These are phyloP conservation scores for Nephrotoma appendiculata DNA, from an alignment of 2,888 invertebrate genomes.

Conservation along the genomic window DNA sequence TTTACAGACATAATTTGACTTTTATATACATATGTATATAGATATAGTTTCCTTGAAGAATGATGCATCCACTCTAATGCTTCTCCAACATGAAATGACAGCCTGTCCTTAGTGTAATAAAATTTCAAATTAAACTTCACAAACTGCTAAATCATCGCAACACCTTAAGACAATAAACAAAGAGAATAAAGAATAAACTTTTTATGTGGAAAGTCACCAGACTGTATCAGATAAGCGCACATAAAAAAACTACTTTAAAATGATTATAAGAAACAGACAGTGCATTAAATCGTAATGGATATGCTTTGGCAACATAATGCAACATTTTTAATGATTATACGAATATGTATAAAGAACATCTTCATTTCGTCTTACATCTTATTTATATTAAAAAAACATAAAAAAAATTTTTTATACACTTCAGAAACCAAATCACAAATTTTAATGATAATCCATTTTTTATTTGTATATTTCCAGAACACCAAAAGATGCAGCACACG, in stretches of 20 bases:
- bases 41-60: too few species aligned
- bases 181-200: background rate
- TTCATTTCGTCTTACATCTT: background rate
- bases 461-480: background rate
- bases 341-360: background rate
- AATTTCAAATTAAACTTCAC: background rate
- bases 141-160: background rate
- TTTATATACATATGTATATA: too few species aligned
- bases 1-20: too few species aligned
- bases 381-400: background rate
- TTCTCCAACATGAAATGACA: too few species aligned
- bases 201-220: background rate
- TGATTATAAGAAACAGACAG: background rate
- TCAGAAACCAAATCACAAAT: background rate
- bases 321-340: background rate
- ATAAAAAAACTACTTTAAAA: background rate
- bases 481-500: background rate
- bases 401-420: background rate
- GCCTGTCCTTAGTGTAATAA: background rate
- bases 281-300: background rate
- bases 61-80: too few species aligned
- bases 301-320: background rate
- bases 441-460: background rate
- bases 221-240: background rate
- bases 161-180: background rate